A percentile compares a stretch with the other conserved stretches of the same genome.
Conservation (phyloP, 2,888 invertebrate genomes). For the Xestia c-nigrum region DNA sequence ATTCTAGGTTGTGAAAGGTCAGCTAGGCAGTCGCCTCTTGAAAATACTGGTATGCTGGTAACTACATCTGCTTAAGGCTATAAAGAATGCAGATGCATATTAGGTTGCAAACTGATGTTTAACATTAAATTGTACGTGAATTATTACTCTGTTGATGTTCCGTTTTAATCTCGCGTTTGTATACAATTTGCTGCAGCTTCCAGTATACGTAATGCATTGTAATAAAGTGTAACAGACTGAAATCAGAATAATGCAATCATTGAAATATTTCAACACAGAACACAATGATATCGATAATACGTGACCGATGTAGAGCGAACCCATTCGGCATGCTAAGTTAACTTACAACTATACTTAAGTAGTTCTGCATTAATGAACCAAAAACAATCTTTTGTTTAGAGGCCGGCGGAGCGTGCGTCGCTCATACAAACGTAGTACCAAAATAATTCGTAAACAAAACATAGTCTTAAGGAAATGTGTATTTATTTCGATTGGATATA, state of each 20-base stretch:
- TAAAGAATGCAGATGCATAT: not conserved
- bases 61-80: not conserved
- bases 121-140: conserved; percentile 16
- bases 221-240: conserved; percentile 36
- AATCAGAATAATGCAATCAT: conserved; percentile 26
- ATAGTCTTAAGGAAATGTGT: too few relatives aligned
- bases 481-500: too few relatives aligned
- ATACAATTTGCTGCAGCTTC: conserved; percentile 36
- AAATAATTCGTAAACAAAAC: too few relatives aligned
- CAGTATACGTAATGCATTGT: conserved; percentile 26
- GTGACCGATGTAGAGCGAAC: not conserved
- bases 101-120: conserved; percentile 14
- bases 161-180: conserved; percentile 43
- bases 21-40: not conserved
- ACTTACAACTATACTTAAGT: not conserved
- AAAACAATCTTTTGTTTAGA: too few relatives aligned
- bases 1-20: not conserved
- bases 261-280: conserved; percentile 5
- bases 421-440: too few relatives aligned
- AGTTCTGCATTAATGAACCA: not conserved
- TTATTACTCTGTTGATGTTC: conserved; percentile 19
- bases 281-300: conserved; percentile 10
- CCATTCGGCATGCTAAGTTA: conserved; percentile 12
- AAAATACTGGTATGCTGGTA: not conserved
- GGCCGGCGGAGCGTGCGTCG: too few relatives aligned